Conservation (phyloP, 2,797 vertebrate genomes). For the Acomys russatus region DNA sequence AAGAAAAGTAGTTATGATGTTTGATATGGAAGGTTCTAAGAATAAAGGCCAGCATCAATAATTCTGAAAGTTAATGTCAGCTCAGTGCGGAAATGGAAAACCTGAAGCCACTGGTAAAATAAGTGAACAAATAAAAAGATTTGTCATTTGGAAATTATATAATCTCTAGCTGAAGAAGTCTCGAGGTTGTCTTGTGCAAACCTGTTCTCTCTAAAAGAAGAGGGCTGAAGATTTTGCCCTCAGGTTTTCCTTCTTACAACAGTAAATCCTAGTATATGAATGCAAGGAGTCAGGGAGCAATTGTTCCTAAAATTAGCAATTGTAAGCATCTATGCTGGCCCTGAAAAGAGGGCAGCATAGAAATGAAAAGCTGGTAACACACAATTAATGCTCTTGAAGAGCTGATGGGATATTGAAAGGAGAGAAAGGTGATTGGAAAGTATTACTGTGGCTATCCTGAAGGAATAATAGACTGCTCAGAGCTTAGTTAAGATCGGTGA, state of each 20-base stretch:
- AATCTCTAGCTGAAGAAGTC: neutral
- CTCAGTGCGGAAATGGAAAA: conserved; percentile 20
- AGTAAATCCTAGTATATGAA: neutral
- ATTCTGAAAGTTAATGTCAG: neutral
- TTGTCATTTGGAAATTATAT: neutral
- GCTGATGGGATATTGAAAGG: neutral
- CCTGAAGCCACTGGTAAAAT: neutral
- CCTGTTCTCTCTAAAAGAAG: neutral
- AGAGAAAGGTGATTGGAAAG: neutral
- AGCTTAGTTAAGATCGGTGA: neutral
- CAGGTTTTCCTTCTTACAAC: neutral
- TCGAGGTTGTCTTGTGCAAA: neutral
- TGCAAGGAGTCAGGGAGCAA: neutral
- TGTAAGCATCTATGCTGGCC: neutral
- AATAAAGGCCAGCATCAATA: conserved; percentile 4
- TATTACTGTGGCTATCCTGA: neutral
- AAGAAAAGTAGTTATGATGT: neutral
- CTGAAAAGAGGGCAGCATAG: neutral
- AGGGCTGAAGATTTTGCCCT: neutral
- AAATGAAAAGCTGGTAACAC: conserved; percentile 11
- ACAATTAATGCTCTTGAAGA: neutral
- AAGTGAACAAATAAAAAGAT: conserved; percentile 38
- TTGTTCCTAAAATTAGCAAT: neutral
- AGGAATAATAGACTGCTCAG: neutral
- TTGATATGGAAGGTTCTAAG: neutral